Percentiles rank a stretch among this genome's conserved stretches.
Evolutionary conservation across 2,888 invertebrate species (phyloP).

Genomic region (Blera fallax): DNA sequence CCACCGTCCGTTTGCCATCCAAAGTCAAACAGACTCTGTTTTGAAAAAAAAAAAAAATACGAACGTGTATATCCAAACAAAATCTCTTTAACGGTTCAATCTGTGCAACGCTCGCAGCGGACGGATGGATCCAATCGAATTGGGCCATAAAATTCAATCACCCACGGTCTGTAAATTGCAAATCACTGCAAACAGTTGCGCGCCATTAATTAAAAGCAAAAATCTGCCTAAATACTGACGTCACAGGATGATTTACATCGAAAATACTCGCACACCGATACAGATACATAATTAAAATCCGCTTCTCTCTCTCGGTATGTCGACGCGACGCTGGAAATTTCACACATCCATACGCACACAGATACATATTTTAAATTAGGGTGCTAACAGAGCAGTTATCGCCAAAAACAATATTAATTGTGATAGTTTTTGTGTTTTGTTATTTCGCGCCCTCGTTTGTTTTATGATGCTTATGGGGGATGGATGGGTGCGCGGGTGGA

Average conservation of each 20-base stretch:
- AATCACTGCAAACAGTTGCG: conserved; percentile 53
- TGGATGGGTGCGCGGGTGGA: background rate
- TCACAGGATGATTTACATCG: conserved; percentile 46
- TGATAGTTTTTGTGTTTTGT: conserved; percentile 42
- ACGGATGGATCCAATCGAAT: conserved; percentile 44
- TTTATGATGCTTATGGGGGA: conserved; percentile 4
- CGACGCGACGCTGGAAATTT: background rate
- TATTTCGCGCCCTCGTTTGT: conserved; percentile 45
- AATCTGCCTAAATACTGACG: conserved; percentile 49
- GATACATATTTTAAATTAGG: conserved; percentile 31
- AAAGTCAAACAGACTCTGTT: no score
- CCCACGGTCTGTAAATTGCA: conserved; percentile 40
- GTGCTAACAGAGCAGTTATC: conserved; percentile 65
- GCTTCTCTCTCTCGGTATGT: no score
- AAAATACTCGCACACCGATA: background rate
- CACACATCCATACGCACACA: background rate
- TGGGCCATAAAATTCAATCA: conserved; percentile 62
- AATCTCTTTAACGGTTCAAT: no score
- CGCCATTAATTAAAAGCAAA: conserved; percentile 47
- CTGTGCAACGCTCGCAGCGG: background rate
- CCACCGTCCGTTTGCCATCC: background rate
- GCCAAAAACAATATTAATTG: conserved; percentile 62
- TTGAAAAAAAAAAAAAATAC: background rate
- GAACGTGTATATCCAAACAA: no score
- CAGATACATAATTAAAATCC: conserved; percentile 54